Evolutionary conservation across 2,888 invertebrate genomes (phyloP), one percentile per base, ranked within the genome.

Genomic region (Nomada ruficornis): DNA sequence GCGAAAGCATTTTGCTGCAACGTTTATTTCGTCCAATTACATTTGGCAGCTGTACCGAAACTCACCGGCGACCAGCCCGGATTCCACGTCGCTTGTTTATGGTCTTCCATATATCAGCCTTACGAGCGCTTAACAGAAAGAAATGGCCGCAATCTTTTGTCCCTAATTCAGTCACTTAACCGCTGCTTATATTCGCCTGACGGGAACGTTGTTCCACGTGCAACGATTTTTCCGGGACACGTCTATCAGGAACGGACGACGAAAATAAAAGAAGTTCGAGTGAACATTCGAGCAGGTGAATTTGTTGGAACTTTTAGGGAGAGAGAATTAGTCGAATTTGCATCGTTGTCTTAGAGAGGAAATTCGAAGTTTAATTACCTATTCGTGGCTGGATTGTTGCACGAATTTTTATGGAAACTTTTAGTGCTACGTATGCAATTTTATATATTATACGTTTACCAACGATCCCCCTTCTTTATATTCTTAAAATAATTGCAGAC

Each of bases 121-220:
- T 86, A 83, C 88, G 88, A 85, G 88, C 86, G 88, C 86, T 88
- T 88, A 86, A 88, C 83, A 82, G 83, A 86, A 88, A 88, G 86
- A 86, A 88, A 88, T 88, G 80, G 79, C 83, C 79, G 86, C 83
- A 82, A 88, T 88, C 86, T 82, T 88, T 86, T 80, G 80, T 82
- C 79, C 83, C 83, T 88, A 85, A 88, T 86, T 88, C 85, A 85
- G 86, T 86, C 88, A 80, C 64, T 88, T 88, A 83, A 82, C 80
- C 81, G 79, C 79, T 74, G 77, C 71, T 86, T 87, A 79, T 78
- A 60, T 76, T 70, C 70, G 59, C n/a, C 60, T 26, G 54, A 29
- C 44, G 29, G 57, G 18, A 55, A 73, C 73, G 44, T 63, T 47
- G 55, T 68, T 50, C 69, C 13, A 23, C 63, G 52, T 26, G 36